Conservation (phyloP, 2,113 vertebrate species). For the Girardinichthys multiradiatus region DNA sequence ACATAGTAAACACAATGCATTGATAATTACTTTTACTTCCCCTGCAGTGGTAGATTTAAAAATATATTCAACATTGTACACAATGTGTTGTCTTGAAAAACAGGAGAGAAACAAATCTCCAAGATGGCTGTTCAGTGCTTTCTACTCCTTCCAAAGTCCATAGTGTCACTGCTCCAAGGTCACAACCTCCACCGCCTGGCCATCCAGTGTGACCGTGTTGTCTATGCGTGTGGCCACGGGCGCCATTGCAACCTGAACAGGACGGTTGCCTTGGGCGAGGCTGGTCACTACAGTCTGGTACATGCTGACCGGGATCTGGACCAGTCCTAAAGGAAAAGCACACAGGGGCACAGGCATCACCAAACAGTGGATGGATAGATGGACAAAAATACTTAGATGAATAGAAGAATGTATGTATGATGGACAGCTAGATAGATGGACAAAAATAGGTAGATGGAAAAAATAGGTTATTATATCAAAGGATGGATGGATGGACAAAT, state of each 20-base stretch:
- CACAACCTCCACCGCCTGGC: conserved; percentile 96
- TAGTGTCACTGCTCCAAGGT: conserved; percentile 92
- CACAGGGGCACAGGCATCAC: not conserved
- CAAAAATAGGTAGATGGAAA: too few species aligned
- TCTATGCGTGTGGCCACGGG: conserved; percentile 92
- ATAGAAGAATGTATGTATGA: not conserved
- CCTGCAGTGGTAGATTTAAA: conserved; percentile 71
- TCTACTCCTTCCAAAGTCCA: conserved; percentile 34
- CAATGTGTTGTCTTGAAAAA: conserved; percentile 48
- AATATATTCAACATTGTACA: conserved; percentile 74
- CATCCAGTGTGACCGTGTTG: conserved; percentile 94
- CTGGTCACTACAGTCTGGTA: conserved; percentile 99
- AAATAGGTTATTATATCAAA: too few species aligned
- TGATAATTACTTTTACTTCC: conserved; percentile 55
- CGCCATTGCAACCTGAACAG: conserved; percentile 97
- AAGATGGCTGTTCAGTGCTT: conserved; percentile 41
- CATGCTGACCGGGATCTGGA: conserved; percentile 98
- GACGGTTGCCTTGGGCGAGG: conserved; percentile 95
- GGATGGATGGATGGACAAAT: not conserved
- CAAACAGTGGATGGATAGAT: not conserved
- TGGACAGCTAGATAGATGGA: too few species aligned
- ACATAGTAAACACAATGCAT: conserved; percentile 77
- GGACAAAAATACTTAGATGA: not conserved
- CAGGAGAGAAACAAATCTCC: conserved; percentile 43
- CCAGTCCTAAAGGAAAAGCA: conserved; percentile 83